Evolutionary conservation across 2,797 vertebrate genomes (phyloP).

Genomic region (Argentina silus): DNA sequence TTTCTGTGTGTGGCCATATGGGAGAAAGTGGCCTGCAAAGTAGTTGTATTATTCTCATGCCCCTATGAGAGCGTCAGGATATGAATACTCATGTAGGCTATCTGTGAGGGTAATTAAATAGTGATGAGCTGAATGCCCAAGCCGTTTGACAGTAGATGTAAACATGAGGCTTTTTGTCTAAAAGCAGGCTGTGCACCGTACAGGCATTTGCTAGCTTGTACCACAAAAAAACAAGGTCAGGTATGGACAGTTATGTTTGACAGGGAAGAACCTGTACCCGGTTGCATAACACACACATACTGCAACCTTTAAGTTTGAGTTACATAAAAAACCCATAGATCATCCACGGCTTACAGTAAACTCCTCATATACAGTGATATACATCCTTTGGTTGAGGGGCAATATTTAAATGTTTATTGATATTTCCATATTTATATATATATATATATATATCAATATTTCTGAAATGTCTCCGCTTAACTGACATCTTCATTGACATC

Average conservation of each 20-base stretch:
- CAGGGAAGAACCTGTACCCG: not conserved
- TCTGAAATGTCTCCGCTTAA: too few relatives aligned
- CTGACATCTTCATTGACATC: too few relatives aligned
- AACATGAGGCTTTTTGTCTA: conserved; percentile 13
- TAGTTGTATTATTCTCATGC: not conserved
- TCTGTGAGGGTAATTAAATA: conserved; percentile 19
- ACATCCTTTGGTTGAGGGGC: not conserved
- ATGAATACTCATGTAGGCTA: not conserved
- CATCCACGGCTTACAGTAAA: too few relatives aligned
- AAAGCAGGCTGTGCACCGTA: not conserved
- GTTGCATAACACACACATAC: not conserved
- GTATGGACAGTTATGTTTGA: not conserved
- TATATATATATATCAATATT: too few relatives aligned
- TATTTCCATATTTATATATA: not conserved
- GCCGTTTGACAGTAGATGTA: conserved; percentile 23
- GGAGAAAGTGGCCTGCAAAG: not conserved
- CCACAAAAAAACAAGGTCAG: not conserved
- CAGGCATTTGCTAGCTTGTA: not conserved
- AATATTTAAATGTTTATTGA: not conserved
- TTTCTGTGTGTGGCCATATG: not conserved
- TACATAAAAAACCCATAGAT: not conserved
- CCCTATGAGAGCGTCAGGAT: not conserved
- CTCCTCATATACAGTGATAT: not conserved
- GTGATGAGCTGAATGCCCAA: conserved; percentile 13
- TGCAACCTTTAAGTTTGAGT: not conserved